These are phyloP conservation scores for Gavialis gangeticus DNA, from an alignment of 2,113 vertebrate species.

Conservation along the genomic window DNA sequence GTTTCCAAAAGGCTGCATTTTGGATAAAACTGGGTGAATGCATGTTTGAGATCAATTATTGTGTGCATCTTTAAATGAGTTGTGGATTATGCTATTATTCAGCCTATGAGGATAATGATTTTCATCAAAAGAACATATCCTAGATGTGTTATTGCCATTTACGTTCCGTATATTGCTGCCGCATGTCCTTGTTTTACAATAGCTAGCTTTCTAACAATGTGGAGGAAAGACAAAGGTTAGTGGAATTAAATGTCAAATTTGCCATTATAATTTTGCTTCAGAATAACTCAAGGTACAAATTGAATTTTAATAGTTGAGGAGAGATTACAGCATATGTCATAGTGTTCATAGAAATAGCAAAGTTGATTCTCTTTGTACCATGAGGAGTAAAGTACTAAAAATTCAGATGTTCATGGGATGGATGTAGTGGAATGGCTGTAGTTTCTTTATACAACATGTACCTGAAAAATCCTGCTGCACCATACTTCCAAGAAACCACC, in stretches of 20 bases:
- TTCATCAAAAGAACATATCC: neutral
- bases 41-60: conserved; percentile 1
- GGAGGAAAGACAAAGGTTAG: neutral
- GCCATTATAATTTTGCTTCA: neutral
- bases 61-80: conserved; percentile 9
- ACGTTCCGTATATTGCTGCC: neutral
- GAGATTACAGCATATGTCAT: neutral
- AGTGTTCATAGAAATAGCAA: neutral
- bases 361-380: neutral
- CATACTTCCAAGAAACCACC: neutral
- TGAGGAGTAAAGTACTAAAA: neutral
- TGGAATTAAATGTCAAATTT: conserved; percentile 2
- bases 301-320: neutral
- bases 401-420: neutral
- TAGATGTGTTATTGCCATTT: neutral
- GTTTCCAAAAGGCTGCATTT: neutral
- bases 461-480: neutral
- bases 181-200: neutral
- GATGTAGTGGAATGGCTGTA: neutral
- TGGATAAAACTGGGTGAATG: neutral
- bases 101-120: conserved; percentile 8
- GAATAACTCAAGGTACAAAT: neutral
- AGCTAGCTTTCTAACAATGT: neutral
- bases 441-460: neutral
- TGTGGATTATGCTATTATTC: conserved; percentile 5